phyloP scores from a whole-genome alignment of 1,140 invertebrate genomes.

The Hyphantria cunea region DNA sequence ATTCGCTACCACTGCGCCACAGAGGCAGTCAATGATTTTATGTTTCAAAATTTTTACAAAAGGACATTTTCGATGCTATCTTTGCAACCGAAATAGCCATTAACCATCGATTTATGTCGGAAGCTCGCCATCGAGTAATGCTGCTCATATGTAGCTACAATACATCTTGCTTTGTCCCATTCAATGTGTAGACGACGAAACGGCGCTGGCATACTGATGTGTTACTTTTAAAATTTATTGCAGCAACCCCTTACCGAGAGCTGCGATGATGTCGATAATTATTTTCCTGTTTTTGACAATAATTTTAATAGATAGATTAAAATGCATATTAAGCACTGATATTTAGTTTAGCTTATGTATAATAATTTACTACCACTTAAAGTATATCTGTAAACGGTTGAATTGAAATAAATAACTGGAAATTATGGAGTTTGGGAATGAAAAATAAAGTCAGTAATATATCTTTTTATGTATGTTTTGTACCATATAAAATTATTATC shows the following conservation, averaged over 20 bases:
- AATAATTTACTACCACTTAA: too few species aligned
- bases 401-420: too few species aligned
- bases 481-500: too few species aligned
- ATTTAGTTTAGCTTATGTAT: too few species aligned
- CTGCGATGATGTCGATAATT: slow-evolving; percentile 16
- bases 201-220: slow-evolving; percentile 67
- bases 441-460: too few species aligned
- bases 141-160: slow-evolving; percentile 55
- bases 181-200: slow-evolving; percentile 52
- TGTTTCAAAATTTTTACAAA: neutral
- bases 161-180: slow-evolving; percentile 74
- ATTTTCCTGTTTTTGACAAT: neutral
- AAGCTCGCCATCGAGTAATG: slow-evolving; percentile 32
- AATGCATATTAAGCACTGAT: too few species aligned
- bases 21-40: neutral
- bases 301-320: too few species aligned
- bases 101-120: slow-evolving; percentile 26
- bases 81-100: slow-evolving; percentile 10
- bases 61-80: neutral
- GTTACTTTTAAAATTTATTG: slow-evolving; percentile 75
- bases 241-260: slow-evolving; percentile 33
- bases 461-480: too few species aligned
- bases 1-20: too few species aligned
- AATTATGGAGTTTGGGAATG: too few species aligned
- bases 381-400: too few species aligned